Percentiles rank a stretch among this genome's conserved stretches.
phyloP scores from a whole-genome alignment of 2,113 vertebrate genomes.

The Psettodes erumei region DNA sequence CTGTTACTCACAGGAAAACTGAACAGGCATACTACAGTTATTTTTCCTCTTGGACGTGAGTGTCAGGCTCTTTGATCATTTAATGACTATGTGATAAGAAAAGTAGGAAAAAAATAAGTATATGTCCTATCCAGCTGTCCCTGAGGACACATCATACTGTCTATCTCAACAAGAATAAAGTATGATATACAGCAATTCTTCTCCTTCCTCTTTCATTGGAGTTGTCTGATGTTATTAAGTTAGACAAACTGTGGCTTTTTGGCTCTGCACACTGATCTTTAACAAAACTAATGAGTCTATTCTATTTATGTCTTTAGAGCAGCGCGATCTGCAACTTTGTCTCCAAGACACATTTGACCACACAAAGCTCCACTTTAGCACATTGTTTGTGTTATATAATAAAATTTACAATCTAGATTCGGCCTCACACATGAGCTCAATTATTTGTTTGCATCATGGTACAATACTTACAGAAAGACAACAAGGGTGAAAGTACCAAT shows the following conservation, averaged over 20 bases:
- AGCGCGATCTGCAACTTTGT: constrained; percentile 11
- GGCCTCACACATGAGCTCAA: neutral
- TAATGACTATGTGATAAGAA: constrained; percentile 7
- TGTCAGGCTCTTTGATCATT: neutral
- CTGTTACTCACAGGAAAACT: constrained; percentile 4
- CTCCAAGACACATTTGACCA: neutral
- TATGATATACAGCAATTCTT: neutral
- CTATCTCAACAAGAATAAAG: neutral
- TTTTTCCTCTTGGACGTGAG: neutral
- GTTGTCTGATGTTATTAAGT: neutral
- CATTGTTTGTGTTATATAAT: neutral
- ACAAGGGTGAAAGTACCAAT: neutral
- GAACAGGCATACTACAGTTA: too few species aligned
- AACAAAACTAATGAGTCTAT: neutral
- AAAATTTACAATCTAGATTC: neutral
- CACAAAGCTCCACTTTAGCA: neutral
- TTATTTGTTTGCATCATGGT: neutral
- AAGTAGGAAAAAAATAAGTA: neutral
- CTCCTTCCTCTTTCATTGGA: neutral
- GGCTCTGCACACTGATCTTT: neutral
- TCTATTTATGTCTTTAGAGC: neutral
- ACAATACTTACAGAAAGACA: neutral
- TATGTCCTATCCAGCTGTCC: neutral
- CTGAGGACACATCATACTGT: neutral
- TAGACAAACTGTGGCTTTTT: neutral